Evolutionary conservation across 2,113 vertebrate species (phyloP), one percentile per base, ranked within the genome.

Genomic region (Tapirus terrestris): DNA sequence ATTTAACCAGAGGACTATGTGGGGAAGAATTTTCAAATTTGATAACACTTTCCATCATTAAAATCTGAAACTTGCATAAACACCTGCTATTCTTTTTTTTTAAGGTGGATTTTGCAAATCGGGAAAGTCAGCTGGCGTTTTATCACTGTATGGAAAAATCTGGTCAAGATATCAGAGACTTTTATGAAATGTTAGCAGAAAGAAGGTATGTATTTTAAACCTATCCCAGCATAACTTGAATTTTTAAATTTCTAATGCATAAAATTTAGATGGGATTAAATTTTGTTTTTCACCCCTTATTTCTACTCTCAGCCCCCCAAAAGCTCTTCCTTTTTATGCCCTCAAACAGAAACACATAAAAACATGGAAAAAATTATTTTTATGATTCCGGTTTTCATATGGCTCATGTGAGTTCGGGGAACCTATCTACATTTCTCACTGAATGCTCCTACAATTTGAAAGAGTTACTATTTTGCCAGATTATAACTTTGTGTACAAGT

Each of bases 81-180:
- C 0, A 0, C 29, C 21, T 82, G 39, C 81, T 90, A 61, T 75
- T 82, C 14, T 36, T 96, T 83, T 88, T 2, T 96, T 83, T 90
- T 97, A 81, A 99, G 99, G 99, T 99, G 98, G 99, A 99, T 97
- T 99, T 99, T 99, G 99, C 99, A 91, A 99, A 99, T 98, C 99
- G 99, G 75, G 99, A 99, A 98, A 99, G 99, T 98, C 99, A 99
- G 97, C 98, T 99, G 99, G 99, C 99, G 31, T 99, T 99, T 98
- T 99, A 99, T 98, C 99, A 99, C 97, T 99, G 99, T 97, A 99
- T 99, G 99, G 99, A 99, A 98, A 99, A 99, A 97, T 99, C 99
- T 88, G 99, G 99, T 95, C 99, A 99, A 96, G 99, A 99, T 96
- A 99, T 99, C 98, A 98, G 99, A 98, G 99, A 99, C 97, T 99